Percentiles rank a stretch among this genome's conserved stretches.
Conservation (phyloP, 2,113 vertebrate species). For the Pituophis catenifer region DNA sequence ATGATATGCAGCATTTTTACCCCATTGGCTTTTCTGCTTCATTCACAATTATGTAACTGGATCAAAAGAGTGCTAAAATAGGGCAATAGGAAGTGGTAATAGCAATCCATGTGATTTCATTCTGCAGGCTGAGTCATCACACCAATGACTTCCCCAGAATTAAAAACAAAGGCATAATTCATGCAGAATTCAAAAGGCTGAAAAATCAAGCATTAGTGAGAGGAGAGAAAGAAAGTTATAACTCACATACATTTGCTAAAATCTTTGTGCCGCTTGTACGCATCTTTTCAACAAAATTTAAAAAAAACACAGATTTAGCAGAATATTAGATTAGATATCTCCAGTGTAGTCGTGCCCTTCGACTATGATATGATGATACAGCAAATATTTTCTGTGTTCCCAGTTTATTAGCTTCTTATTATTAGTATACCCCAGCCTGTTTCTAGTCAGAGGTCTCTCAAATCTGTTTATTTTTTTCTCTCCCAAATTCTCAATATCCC, state of each 20-base stretch:
- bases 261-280: background rate
- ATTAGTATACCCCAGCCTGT: background rate
- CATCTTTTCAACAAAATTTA: background rate
- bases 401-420: background rate
- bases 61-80: constrained; percentile 64
- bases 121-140: constrained; percentile 61
- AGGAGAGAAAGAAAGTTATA: background rate
- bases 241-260: background rate
- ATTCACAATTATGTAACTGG: constrained; percentile 57
- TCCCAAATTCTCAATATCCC: background rate
- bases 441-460: background rate
- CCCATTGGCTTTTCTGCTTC: constrained; percentile 1
- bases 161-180: constrained; percentile 57
- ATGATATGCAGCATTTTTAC: constrained; percentile 43
- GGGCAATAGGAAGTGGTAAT: constrained; percentile 61
- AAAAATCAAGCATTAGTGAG: constrained; percentile 32
- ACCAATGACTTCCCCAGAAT: constrained; percentile 43
- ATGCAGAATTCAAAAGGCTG: constrained; percentile 31
- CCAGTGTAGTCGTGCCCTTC: background rate
- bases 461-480: background rate
- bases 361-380: background rate
- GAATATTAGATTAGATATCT: background rate
- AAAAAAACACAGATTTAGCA: background rate
- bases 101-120: constrained; percentile 47
- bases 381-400: background rate